Conservation (phyloP, 2,113 vertebrate species). For the Procapra przewalskii region DNA sequence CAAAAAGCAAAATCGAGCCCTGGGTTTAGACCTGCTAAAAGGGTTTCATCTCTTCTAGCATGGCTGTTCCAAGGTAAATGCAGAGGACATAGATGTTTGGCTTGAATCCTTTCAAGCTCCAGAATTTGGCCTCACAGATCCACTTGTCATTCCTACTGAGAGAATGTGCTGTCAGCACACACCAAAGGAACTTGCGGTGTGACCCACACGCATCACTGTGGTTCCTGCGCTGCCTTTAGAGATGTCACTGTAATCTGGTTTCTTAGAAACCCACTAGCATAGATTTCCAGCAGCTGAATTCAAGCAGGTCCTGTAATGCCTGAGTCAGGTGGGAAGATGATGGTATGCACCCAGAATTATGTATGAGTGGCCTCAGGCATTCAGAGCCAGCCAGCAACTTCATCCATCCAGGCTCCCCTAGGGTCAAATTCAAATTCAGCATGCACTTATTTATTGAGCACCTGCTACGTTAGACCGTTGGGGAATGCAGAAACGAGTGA, state of each 20-base stretch:
- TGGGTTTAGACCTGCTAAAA: not conserved
- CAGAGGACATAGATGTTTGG: not conserved
- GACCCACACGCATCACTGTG: not conserved
- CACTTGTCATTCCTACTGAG: not conserved
- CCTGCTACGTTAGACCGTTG: not conserved
- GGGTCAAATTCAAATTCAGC: not conserved
- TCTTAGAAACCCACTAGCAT: slow-evolving; percentile 59
- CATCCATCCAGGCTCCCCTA: not conserved
- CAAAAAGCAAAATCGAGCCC: not conserved
- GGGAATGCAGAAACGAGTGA: not conserved
- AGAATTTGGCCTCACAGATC: slow-evolving; percentile 1
- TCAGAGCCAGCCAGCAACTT: not conserved
- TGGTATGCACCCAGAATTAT: not conserved
- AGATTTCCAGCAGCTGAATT: slow-evolving; percentile 36
- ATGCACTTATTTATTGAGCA: not conserved
- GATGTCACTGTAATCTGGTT: slow-evolving; percentile 14
- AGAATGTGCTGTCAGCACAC: not conserved
- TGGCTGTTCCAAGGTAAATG: not conserved
- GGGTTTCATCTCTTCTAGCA: slow-evolving; percentile 17
- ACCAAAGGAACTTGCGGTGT: not conserved
- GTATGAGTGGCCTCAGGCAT: not conserved
- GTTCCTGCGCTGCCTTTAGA: not conserved
- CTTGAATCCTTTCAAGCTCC: slow-evolving; percentile 41
- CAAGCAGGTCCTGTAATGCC: not conserved
- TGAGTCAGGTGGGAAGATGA: not conserved